Conservation (phyloP, 2,797 vertebrate genomes). For the Allobates femoralis region DNA sequence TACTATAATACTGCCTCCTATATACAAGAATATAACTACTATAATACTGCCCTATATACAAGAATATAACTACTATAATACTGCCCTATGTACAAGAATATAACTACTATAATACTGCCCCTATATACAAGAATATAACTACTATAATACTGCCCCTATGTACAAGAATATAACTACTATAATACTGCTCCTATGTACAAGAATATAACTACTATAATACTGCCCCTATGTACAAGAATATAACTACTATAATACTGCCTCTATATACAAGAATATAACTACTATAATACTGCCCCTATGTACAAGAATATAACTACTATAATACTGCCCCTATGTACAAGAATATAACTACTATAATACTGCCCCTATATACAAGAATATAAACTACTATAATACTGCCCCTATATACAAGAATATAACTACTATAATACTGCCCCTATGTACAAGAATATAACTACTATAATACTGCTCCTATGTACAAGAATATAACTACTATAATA, state of each 20-base stretch:
- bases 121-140: conserved; percentile 17
- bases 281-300: not conserved
- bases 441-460: too few relatives aligned
- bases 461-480: too few relatives aligned
- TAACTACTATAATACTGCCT: conserved; percentile 7
- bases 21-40: conserved; percentile 1
- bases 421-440: too few relatives aligned
- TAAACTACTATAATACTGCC: conserved; percentile 14
- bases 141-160: conserved; percentile 14
- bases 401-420: too few relatives aligned
- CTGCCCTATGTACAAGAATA: too few relatives aligned
- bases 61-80: conserved; percentile 4
- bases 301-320: conserved; percentile 11
- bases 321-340: not conserved
- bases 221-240: not conserved
- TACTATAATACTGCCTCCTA: not conserved
- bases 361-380: not conserved
- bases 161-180: conserved; percentile 9
- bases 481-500: too few relatives aligned
- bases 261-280: conserved; percentile 7
- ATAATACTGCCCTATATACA: not conserved
- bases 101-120: conserved; percentile 20
- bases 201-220: conserved; percentile 4
- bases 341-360: conserved; percentile 11
- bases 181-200: conserved; percentile 7